Base-by-base conservation (phyloP, 2,113 vertebrate genomes). In the Setophaga kirtlandii region DNA sequence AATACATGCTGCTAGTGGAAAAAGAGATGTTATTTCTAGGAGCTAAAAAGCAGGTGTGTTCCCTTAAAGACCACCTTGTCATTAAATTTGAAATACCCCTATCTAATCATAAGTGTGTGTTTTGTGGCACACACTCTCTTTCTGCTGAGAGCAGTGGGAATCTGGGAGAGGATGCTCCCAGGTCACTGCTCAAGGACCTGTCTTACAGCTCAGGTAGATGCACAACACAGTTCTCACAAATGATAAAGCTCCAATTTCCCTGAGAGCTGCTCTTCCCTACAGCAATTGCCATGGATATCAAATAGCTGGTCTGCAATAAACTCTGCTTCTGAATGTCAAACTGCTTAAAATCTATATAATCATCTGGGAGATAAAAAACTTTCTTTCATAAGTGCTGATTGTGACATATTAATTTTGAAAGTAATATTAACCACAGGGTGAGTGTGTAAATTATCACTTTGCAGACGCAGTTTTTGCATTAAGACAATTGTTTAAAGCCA, bases 361-460 rank as follows among this genome's bases (percentile, higher is more conserved):
- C 67, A 63, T 64, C 55, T 52, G 15, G 28, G 62, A 52, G 41
- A 62, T 80, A 92, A 78, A 20, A 76, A 73, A 52, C 18, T 50
- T 82, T 12, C 49, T 70, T 70, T 79, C 5, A 1, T 79, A 52
- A 35, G 44, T 22, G 50, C 33, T 86, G 58, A 28, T 83, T 96
- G 56, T 71, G 80, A 52, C 55, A 62, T 24, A 31, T 62, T 87
- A 91, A 85, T 96, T 81, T 73, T 11, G 18, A 73, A 89, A 76
- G 52, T 83, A 96, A 68, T 94, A 88, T 91, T 59, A 79, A 47
- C 70, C 58, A 39, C 18, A 20, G 64, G 33, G 71, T 64, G 47
- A 79, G 92, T 74, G 92, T 97, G 88, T 94, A 97, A 97, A 96
- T 96, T 85, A 86, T 90, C 82, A 49, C 65, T 91, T 95, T 60